phyloP scores from a whole-genome alignment of 2,113 vertebrate species.

The Athene noctua region DNA sequence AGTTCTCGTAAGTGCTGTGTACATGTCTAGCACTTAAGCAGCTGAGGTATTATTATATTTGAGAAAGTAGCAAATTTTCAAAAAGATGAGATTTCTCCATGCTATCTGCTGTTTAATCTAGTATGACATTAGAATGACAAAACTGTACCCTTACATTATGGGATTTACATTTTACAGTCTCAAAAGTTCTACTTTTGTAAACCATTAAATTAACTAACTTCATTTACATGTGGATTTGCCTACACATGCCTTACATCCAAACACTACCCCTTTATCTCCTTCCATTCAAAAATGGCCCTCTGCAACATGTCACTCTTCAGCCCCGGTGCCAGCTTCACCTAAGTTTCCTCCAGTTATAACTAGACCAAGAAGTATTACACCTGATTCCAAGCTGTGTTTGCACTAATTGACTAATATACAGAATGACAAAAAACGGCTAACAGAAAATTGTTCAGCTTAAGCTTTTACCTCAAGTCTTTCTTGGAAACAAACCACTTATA shows the following conservation, averaged over 20 bases:
- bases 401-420: background rate
- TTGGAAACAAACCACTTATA: background rate
- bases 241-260: background rate
- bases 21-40: background rate
- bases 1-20: background rate
- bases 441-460: background rate
- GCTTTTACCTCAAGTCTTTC: background rate
- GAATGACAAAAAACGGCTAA: background rate
- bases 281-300: background rate
- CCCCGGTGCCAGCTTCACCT: background rate
- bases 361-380: background rate
- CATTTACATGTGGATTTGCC: background rate
- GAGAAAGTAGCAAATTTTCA: background rate
- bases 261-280: background rate
- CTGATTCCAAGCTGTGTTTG: background rate
- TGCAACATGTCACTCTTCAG: background rate
- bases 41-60: background rate
- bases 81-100: background rate
- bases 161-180: background rate
- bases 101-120: background rate
- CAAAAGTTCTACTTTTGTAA: background rate
- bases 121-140: background rate
- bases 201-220: background rate
- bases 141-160: background rate
- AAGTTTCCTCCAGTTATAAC: background rate